Conservation (phyloP, 2,797 vertebrate species). For the Lateolabrax maculatus region DNA sequence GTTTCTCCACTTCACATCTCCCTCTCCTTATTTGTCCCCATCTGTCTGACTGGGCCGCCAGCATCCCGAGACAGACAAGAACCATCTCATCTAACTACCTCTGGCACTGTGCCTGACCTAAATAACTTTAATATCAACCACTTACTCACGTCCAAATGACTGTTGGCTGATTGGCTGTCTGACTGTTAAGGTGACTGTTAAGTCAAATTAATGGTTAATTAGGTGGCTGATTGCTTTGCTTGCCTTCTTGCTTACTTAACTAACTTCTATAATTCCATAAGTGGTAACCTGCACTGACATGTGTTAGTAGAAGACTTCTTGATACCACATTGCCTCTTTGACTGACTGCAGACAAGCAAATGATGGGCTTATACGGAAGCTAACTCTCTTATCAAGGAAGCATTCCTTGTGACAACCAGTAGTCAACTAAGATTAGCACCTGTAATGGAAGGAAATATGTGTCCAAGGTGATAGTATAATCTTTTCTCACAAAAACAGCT, state of each 20-base stretch:
- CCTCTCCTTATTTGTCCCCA: constrained; percentile 55
- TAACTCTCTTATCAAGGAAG: constrained; percentile 39
- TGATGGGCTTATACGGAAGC: constrained; percentile 45
- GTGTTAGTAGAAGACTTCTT: constrained; percentile 31
- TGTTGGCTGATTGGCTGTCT: constrained; percentile 49
- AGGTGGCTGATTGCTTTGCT: constrained; percentile 22
- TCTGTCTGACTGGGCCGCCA: constrained; percentile 50
- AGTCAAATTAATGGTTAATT: constrained; percentile 32
- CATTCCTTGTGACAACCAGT: constrained; percentile 31
- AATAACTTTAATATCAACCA: constrained; percentile 72
- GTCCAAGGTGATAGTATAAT: constrained; percentile 41
- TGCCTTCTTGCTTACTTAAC: constrained; percentile 17
- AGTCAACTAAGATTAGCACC: constrained; percentile 14
- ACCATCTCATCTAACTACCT: constrained; percentile 52
- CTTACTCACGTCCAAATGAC: constrained; percentile 46
- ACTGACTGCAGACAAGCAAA: constrained; percentile 24
- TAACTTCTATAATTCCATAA: constrained; percentile 7
- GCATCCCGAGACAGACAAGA: constrained; percentile 47
- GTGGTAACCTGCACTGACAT: constrained; percentile 4
- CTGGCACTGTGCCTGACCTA: constrained; percentile 70
- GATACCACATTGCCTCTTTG: constrained; percentile 19
- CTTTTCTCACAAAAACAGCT: constrained; percentile 10
- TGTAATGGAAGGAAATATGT: constrained; percentile 50
- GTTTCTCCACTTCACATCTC: constrained; percentile 47
- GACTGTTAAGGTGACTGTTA: constrained; percentile 24